These are phyloP conservation scores for Epistrophella euchroma DNA, from an alignment of 2,888 invertebrate species.

Conservation along the genomic window DNA sequence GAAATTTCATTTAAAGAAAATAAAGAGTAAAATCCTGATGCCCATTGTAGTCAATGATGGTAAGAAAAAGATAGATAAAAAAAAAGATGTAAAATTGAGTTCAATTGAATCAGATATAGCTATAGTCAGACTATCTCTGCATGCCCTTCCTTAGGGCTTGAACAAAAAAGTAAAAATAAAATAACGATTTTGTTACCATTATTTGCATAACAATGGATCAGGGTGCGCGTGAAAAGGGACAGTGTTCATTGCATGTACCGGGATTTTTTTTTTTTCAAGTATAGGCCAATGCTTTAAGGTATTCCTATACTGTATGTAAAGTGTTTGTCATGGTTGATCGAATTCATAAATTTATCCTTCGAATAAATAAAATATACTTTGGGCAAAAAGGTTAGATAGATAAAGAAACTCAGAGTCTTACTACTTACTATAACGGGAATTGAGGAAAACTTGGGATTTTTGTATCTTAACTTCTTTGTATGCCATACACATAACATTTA, in stretches of 20 bases:
- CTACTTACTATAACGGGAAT: too few relatives aligned
- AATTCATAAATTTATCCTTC: slow-evolving; percentile 1
- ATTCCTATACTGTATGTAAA: background rate
- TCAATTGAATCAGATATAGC: slow-evolving; percentile 27
- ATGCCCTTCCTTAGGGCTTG: slow-evolving; percentile 46
- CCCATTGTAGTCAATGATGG: slow-evolving; percentile 56
- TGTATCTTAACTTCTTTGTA: background rate
- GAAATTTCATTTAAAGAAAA: slow-evolving; percentile 48
- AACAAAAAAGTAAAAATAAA: slow-evolving; percentile 4
- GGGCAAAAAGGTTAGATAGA: background rate
- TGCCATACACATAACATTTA: background rate
- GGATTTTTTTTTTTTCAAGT: background rate
- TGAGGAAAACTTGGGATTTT: background rate
- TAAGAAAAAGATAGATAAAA: slow-evolving; percentile 37
- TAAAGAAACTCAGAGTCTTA: too few relatives aligned
- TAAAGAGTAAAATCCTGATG: slow-evolving; percentile 33
- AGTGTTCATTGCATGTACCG: slow-evolving; percentile 20
- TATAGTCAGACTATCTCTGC: background rate
- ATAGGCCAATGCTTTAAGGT: background rate
- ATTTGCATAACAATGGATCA: slow-evolving; percentile 70
- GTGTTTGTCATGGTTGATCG: slow-evolving; percentile 16
- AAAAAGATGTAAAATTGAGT: slow-evolving; percentile 40
- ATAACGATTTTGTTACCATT: slow-evolving; percentile 37
- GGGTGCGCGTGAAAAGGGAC: slow-evolving; percentile 64
- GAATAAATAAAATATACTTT: slow-evolving; percentile 2